A percentile compares a stretch with the other conserved stretches of the same genome.
These are phyloP conservation scores for Eupithecia abbreviata DNA, from an alignment of 2,888 invertebrate species.

Conservation along the genomic window DNA sequence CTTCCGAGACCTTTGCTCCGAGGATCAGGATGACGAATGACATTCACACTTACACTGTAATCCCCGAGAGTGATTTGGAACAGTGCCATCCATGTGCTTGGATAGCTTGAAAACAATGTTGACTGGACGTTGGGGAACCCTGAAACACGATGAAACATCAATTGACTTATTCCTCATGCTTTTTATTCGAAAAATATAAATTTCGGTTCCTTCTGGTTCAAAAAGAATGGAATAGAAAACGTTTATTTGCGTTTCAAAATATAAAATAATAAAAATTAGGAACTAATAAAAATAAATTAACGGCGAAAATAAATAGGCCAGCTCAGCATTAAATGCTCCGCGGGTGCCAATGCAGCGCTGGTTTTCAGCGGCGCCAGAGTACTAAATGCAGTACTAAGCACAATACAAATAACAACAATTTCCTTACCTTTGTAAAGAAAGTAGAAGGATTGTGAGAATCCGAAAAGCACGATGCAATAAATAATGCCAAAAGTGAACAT, in stretches of 20 bases:
- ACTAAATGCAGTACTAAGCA: too few relatives aligned
- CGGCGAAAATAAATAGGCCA: too few relatives aligned
- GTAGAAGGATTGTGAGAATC: conserved; percentile 97
- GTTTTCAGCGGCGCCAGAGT: too few relatives aligned
- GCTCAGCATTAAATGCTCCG: too few relatives aligned
- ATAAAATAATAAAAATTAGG: too few relatives aligned
- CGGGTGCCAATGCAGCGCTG: too few relatives aligned
- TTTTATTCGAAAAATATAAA: background rate
- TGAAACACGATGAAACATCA: conserved; percentile 48
- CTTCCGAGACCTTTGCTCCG: background rate
- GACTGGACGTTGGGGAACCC: conserved; percentile 92
- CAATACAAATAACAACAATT: too few relatives aligned
- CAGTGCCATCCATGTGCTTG: conserved; percentile 98
- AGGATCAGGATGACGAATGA: background rate
- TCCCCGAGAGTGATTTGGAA: conserved; percentile 99
- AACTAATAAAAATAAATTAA: too few relatives aligned
- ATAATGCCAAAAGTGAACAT: conserved; percentile 99
- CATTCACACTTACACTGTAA: conserved; percentile 91
- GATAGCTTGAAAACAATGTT: conserved; percentile 92
- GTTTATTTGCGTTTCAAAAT: too few relatives aligned
- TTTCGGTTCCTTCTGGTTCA: background rate
- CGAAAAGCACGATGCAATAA: conserved; percentile 96
- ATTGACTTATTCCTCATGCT: background rate
- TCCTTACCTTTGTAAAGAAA: conserved; percentile 93
- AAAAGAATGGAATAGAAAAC: too few relatives aligned